Evolutionary conservation across 2,888 invertebrate species (phyloP).

Genomic region (Lamproptera curius): DNA sequence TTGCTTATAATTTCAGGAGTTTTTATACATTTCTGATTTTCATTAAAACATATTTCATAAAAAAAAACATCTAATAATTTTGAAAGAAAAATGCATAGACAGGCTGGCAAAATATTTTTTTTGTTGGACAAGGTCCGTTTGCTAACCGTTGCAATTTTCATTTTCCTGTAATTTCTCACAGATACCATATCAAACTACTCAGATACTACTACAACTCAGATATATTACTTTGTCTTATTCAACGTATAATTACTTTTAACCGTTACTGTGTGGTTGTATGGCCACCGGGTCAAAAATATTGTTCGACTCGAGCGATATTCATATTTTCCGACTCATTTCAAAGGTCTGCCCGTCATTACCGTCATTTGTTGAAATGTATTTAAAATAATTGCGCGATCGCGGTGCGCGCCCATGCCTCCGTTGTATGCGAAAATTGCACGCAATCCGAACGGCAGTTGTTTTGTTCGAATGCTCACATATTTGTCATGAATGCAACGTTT

Average conservation of each 20-base stretch:
- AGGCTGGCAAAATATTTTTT: too few species aligned
- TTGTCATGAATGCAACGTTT: conserved; percentile 61
- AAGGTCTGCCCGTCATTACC: conserved; percentile 66
- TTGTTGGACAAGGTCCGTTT: too few species aligned
- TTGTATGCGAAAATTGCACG: conserved; percentile 70
- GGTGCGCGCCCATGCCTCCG: conserved; percentile 62
- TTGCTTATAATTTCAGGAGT: too few species aligned
- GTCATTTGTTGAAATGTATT: conserved; percentile 77
- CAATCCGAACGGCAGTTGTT: conserved; percentile 57
- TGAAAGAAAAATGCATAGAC: too few species aligned
- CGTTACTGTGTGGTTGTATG: conserved; percentile 32
- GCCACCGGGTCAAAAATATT: conserved; percentile 43
- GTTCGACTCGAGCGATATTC: conserved; percentile 38
- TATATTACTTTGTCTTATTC: too few species aligned
- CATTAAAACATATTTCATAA: too few species aligned
- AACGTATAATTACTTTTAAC: neutral
- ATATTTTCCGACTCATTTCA: conserved; percentile 57
- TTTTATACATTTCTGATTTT: too few species aligned
- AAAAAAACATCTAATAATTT: too few species aligned
- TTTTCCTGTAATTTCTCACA: too few species aligned
- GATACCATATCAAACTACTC: too few species aligned
- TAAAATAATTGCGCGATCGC: conserved; percentile 73
- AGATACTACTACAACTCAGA: too few species aligned
- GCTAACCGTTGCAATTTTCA: too few species aligned
- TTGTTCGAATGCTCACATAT: conserved; percentile 74